Evolutionary conservation across 2,113 vertebrate species (phyloP).

Genomic region (Oryzias curvinotus): DNA sequence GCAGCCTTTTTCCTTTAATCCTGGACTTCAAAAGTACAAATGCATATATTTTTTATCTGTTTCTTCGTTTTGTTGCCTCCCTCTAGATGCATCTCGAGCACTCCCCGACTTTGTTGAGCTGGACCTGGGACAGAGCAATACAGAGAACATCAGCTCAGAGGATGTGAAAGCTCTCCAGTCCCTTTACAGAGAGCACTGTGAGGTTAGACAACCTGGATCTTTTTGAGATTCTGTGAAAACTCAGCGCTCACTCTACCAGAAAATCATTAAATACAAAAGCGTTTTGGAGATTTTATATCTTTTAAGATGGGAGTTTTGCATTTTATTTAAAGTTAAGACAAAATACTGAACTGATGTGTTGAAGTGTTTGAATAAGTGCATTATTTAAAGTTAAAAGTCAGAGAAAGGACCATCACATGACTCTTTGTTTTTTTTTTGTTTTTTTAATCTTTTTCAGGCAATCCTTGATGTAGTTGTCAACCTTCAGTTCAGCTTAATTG

Average conservation of each 20-base stretch:
- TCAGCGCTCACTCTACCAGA: background rate
- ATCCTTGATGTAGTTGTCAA: conserved; percentile 94
- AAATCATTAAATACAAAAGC: background rate
- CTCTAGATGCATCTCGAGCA: conserved; percentile 86
- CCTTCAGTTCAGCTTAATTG: conserved; percentile 95
- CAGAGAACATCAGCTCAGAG: conserved; percentile 81
- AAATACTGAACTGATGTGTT: conserved; percentile 2
- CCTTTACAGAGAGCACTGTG: conserved; percentile 93
- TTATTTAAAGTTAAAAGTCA: no score
- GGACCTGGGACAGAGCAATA: conserved; percentile 80
- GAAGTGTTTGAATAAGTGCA: background rate
- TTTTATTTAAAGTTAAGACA: background rate
- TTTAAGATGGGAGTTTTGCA: background rate
- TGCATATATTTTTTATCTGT: background rate
- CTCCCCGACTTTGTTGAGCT: conserved; percentile 91
- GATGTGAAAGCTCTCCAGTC: conserved; percentile 91
- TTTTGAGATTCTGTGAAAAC: background rate
- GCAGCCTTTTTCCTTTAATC: conserved; percentile 10
- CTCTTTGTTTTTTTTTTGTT: background rate
- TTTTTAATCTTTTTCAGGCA: conserved; percentile 76
- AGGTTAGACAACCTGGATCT: conserved; percentile 77
- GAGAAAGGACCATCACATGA: background rate
- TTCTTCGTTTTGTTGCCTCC: background rate
- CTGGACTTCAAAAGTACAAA: background rate
- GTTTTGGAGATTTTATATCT: no score